These are phyloP conservation scores for Theristicus caerulescens DNA, from an alignment of 2,113 vertebrate species.

Conservation along the genomic window DNA sequence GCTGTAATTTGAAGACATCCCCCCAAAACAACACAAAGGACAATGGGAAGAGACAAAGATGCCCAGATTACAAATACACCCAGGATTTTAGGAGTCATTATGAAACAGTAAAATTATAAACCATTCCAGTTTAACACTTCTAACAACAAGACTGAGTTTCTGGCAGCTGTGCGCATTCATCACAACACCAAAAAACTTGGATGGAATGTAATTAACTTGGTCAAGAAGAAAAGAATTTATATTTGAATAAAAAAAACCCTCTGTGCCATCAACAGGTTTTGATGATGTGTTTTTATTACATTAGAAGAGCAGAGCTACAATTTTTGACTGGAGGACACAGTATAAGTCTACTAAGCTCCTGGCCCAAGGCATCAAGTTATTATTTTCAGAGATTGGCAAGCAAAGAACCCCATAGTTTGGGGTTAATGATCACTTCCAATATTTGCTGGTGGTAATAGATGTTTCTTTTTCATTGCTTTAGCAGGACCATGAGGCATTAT, in stretches of 20 bases:
- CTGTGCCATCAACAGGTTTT: constrained; percentile 61
- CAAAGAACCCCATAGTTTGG: background rate
- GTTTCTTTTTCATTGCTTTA: constrained; percentile 26
- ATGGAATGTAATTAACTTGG: background rate
- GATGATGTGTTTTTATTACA: constrained; percentile 66
- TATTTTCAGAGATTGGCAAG: constrained; percentile 33
- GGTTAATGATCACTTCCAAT: background rate
- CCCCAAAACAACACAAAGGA: constrained; percentile 53
- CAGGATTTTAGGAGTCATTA: background rate
- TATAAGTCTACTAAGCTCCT: constrained; percentile 62
- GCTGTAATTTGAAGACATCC: constrained; percentile 15
- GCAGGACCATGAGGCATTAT: constrained; percentile 32
- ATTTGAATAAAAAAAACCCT: constrained; percentile 34
- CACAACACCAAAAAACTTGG: background rate
- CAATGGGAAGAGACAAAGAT: constrained; percentile 8
- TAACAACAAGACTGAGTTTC: background rate
- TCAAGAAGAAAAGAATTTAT: constrained; percentile 12
- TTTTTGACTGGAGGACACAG: constrained; percentile 63
- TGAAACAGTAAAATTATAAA: background rate
- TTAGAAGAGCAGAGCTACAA: constrained; percentile 65
- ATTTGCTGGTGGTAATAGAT: constrained; percentile 39
- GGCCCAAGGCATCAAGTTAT: constrained; percentile 58
- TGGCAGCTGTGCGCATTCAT: constrained; percentile 27
- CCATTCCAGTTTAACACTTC: background rate
- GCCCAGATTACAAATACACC: background rate